These are phyloP conservation scores for Aspidiotus rigidus DNA, from an alignment of 2,888 invertebrate genomes.

Conservation along the genomic window DNA sequence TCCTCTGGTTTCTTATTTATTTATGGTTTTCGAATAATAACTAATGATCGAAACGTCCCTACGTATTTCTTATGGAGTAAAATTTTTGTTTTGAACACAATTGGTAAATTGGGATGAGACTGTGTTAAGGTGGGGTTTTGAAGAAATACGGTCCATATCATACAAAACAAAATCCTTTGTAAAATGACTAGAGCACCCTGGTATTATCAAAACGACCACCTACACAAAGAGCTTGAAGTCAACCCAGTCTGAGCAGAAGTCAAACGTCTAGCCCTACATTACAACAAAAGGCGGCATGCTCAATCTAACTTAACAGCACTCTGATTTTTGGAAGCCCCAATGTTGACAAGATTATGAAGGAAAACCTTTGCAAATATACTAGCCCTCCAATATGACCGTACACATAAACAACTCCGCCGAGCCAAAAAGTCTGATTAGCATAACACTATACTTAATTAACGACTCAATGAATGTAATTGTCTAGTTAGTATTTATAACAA, in stretches of 20 bases:
- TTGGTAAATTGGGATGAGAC: no score
- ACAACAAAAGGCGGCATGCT: background rate
- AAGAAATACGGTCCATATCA: slow-evolving; percentile 12
- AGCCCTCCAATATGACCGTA: background rate
- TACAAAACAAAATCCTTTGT: slow-evolving; percentile 20
- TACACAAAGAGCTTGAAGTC: slow-evolving; percentile 23
- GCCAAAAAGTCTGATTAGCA: background rate
- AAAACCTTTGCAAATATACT: background rate
- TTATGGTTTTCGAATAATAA: no score
- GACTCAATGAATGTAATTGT: background rate
- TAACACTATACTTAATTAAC: background rate
- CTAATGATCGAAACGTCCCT: no score
- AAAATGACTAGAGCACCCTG: slow-evolving; percentile 20
- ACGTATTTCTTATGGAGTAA: no score
- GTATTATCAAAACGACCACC: slow-evolving; percentile 16
- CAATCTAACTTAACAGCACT: background rate
- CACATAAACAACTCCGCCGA: background rate
- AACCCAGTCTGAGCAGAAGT: background rate
- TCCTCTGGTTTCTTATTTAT: no score
- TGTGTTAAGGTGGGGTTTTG: no score
- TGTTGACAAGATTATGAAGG: background rate
- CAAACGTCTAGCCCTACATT: background rate
- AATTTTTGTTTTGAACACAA: no score
- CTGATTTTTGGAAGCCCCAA: background rate
- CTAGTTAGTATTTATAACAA: no score